Percentiles rank a stretch among this genome's conserved stretches.
Evolutionary conservation across 2,888 invertebrate species (phyloP).

Genomic region (Pyrrhia umbra): DNA sequence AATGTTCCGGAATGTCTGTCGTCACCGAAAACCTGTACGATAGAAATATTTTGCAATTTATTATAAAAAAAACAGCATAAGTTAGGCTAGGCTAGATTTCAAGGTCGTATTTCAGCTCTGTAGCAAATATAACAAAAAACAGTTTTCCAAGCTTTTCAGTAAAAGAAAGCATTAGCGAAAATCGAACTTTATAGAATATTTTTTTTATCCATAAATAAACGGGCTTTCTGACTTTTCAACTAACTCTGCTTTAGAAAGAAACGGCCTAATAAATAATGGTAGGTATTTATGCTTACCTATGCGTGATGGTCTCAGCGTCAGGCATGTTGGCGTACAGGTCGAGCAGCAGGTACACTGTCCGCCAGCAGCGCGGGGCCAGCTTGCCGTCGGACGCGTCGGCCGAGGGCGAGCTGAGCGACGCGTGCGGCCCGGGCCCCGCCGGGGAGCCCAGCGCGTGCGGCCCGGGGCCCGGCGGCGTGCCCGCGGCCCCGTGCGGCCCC

Average conservation of each 20-base stretch:
- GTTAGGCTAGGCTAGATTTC: too few relatives aligned
- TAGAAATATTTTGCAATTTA: background rate
- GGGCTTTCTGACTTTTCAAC: background rate
- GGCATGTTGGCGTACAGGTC: conserved; percentile 98
- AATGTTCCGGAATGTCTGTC: conserved; percentile 92
- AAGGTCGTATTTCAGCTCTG: too few relatives aligned
- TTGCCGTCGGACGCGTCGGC: conserved; percentile 67
- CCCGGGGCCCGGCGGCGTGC: conserved; percentile 23
- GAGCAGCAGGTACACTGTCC: conserved; percentile 97
- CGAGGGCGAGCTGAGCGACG: conserved; percentile 47
- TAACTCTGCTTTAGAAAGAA: background rate
- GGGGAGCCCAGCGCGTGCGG: conserved; percentile 39
- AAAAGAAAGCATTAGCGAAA: too few relatives aligned
- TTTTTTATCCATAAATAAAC: too few relatives aligned
- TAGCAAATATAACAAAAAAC: too few relatives aligned
- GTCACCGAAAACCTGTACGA: conserved; percentile 91
- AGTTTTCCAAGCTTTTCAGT: too few relatives aligned
- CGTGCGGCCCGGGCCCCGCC: conserved; percentile 89
- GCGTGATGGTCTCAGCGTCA: conserved; percentile 97
- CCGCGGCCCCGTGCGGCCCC: conserved; percentile 43
- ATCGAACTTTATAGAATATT: too few relatives aligned
- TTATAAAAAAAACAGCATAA: too few relatives aligned
- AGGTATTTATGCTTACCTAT: conserved; percentile 84
- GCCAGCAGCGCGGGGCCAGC: conserved; percentile 96
- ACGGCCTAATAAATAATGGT: background rate